Conservation (phyloP, 2,113 vertebrate genomes). For the Mungos mungo region DNA sequence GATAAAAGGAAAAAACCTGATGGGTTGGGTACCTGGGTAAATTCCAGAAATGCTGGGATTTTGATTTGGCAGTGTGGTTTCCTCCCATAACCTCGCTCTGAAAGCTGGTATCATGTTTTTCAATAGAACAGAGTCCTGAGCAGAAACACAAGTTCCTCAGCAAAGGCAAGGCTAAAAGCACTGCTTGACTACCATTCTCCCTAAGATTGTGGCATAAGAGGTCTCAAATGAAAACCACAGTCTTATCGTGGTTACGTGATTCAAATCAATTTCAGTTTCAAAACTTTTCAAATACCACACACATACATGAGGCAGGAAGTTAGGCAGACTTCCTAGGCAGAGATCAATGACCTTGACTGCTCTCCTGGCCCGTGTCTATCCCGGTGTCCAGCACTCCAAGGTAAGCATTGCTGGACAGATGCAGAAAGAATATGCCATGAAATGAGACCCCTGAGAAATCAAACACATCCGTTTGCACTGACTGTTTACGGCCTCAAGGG, state of each 20-base stretch:
- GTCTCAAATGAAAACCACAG: slow-evolving; percentile 50
- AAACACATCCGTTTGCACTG: neutral
- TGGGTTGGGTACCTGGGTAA: neutral
- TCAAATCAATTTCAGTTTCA: slow-evolving; percentile 63
- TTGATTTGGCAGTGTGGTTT: neutral
- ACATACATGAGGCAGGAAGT: neutral
- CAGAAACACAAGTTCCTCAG: slow-evolving; percentile 19
- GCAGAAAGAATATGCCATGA: neutral
- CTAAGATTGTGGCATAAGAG: slow-evolving; percentile 4
- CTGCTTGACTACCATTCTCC: neutral
- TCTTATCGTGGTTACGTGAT: slow-evolving; percentile 44
- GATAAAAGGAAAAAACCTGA: neutral
- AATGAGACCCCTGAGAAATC: neutral
- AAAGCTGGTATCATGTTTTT: neutral
- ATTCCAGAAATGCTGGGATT: neutral
- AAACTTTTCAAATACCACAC: slow-evolving; percentile 32
- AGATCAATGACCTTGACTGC: neutral
- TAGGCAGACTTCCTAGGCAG: slow-evolving; percentile 23
- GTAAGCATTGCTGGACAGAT: neutral
- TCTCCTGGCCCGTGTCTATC: neutral
- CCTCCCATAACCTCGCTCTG: neutral
- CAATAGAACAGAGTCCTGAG: neutral
- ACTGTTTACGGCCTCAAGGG: neutral
- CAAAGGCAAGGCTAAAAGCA: slow-evolving; percentile 1
- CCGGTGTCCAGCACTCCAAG: neutral